These are phyloP conservation scores for Falco cherrug DNA, from an alignment of 2,797 vertebrate species.

Conservation along the genomic window DNA sequence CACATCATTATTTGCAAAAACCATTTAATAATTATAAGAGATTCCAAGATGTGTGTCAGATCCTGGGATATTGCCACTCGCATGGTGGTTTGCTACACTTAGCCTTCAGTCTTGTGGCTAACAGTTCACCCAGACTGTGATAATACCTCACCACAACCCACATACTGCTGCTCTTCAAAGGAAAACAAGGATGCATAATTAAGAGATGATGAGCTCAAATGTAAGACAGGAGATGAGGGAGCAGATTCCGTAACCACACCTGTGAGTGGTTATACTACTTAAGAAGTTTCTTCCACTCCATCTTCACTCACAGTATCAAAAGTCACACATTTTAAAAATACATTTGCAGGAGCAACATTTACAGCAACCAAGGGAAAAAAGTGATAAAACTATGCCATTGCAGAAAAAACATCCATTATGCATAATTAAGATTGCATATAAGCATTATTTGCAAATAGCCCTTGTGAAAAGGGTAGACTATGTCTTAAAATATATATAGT, in stretches of 20 bases:
- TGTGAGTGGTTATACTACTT: not conserved
- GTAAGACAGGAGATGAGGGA: slow-evolving; percentile 13
- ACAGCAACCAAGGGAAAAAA: not conserved
- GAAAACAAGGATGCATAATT: slow-evolving; percentile 19
- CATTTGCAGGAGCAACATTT: not conserved
- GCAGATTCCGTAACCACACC: slow-evolving; percentile 50
- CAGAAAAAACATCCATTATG: not conserved
- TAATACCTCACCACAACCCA: slow-evolving; percentile 58
- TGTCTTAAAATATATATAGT: not conserved
- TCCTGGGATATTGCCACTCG: not conserved
- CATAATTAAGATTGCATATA: not conserved
- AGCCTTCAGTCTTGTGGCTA: slow-evolving; percentile 37
- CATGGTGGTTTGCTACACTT: not conserved
- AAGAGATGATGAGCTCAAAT: slow-evolving; percentile 43
- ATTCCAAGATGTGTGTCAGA: slow-evolving; percentile 14
- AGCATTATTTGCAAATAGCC: not conserved
- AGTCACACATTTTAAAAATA: not conserved
- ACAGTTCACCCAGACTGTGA: slow-evolving; percentile 9
- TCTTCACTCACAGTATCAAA: not conserved
- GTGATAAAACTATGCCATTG: not conserved
- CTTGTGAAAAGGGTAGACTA: not conserved
- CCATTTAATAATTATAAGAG: not conserved
- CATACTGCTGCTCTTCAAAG: slow-evolving; percentile 42
- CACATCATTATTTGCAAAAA: not conserved
- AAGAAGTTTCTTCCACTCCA: not conserved